Base-by-base conservation (phyloP, 2,888 invertebrate genomes). In the Pterostichus niger region DNA sequence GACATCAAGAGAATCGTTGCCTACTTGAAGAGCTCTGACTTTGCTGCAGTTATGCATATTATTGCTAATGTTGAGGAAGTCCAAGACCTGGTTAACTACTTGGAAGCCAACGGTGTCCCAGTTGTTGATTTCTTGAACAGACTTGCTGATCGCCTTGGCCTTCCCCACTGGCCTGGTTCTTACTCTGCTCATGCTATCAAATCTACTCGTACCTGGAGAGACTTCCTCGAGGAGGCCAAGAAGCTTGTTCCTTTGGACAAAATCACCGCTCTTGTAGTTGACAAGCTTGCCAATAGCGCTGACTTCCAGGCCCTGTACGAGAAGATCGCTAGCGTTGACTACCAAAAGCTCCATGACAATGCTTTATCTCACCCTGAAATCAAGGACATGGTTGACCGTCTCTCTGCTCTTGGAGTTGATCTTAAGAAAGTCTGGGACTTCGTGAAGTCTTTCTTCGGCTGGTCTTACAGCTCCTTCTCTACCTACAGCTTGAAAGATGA, bases 11-110 rank as follows among this genome's bases (percentile, higher is more conserved):
- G 82, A 49, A 85, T 86, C 49, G 84, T 87, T 1, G 46, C 31
- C 2, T 87, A 87, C 84, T 82, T 87, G 46, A 86, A 87, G 86
- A 85, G 87, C 59, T 49, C 78, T 9, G 87, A 87, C 84, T 87
- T 87, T 85, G 85, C 85, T 15, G 81, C 73, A 9, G 83, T 87
- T 24, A 85, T 86, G 13, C 84, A 83, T n/a, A 78, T 73, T 9
- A 85, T 86, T 15, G 56, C 49, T 2, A 68, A 64, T 13, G 82
- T 85, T 17, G 84, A 81, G 40, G 84, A 82, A 24, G 84, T 83
- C 49, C 84, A 86, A 84, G 31, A 82, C 5, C 85, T 85, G 68
- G 80, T 87, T 33, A 59, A 6, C 46, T 75, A 49, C 24, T 15
- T 82, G 13, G 59, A 82, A 75, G 17, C 1, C 40, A 6, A 81